phyloP scores from a whole-genome alignment of 2,113 vertebrate species.

The Hiodon alosoides region DNA sequence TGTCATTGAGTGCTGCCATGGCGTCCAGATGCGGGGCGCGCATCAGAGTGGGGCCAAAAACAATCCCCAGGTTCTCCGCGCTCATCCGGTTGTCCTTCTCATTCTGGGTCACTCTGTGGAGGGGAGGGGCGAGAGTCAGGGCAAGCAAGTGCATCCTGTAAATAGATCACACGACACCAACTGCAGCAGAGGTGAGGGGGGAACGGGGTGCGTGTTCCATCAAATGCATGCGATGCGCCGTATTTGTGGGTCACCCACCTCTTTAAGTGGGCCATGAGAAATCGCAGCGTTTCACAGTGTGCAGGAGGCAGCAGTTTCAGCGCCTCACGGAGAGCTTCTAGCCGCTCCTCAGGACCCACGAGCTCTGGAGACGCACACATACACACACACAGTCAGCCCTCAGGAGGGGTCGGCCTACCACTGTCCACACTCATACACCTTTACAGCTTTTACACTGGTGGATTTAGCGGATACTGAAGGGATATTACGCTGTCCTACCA shows the following conservation, averaged over 20 bases:
- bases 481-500: too few relatives aligned
- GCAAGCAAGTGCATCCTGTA: too few relatives aligned
- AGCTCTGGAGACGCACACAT: constrained; percentile 68
- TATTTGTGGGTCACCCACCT: constrained; percentile 58
- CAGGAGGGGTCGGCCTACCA: not conserved
- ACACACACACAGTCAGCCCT: not conserved
- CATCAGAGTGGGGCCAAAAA: constrained; percentile 96
- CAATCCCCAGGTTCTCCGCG: constrained; percentile 92
- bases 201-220: too few relatives aligned
- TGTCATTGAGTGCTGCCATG: constrained; percentile 90
- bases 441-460: too few relatives aligned
- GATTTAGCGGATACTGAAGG: too few relatives aligned
- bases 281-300: constrained; percentile 91
- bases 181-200: not conserved
- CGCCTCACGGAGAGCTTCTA: constrained; percentile 90
- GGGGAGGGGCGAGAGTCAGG: constrained; percentile 1
- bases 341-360: constrained; percentile 79
- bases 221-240: too few relatives aligned
- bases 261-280: constrained; percentile 98
- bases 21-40: constrained; percentile 84
- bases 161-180: too few relatives aligned
- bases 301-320: constrained; percentile 90
- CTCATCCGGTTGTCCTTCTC: constrained; percentile 96
- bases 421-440: not conserved
- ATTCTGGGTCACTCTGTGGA: constrained; percentile 83